phyloP scores from a whole-genome alignment of 2,888 invertebrate genomes.

The Acanthosepion esculentum region DNA sequence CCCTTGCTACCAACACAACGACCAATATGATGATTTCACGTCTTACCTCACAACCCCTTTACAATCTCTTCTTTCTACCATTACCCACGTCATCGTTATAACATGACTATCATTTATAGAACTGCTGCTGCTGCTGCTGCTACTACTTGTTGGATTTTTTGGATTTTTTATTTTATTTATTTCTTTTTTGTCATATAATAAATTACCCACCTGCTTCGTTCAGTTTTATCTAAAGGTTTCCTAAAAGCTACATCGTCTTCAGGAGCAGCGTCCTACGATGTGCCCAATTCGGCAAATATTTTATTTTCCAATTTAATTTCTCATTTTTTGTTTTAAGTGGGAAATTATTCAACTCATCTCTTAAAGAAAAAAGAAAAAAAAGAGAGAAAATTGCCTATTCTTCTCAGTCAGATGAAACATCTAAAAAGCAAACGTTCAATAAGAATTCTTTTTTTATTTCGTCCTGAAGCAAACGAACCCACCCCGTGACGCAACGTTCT shows the following conservation, averaged over 20 bases:
- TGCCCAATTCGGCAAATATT: not conserved
- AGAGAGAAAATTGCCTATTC: not conserved
- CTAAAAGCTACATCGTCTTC: conserved; percentile 16
- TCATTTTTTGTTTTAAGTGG: not conserved
- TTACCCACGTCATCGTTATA: too few relatives aligned
- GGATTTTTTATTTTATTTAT: not conserved
- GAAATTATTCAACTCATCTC: not conserved
- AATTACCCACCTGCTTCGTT: not conserved
- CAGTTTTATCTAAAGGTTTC: not conserved
- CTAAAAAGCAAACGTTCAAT: not conserved
- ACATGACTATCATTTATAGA: not conserved
- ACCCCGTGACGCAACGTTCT: not conserved
- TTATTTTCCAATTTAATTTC: not conserved
- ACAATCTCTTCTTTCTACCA: not conserved
- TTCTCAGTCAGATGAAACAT: too few relatives aligned
- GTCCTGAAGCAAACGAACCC: not conserved
- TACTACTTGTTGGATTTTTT: not conserved
- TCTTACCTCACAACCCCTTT: not conserved
- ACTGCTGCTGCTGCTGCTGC: not conserved
- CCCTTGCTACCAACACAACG: not conserved
- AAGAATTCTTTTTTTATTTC: not conserved
- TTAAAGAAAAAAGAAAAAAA: not conserved
- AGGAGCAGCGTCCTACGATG: conserved; percentile 12
- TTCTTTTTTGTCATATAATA: not conserved
- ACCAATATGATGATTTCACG: not conserved